These are phyloP conservation scores for Dasypolia templi DNA, from an alignment of 2,888 invertebrate genomes.

Conservation along the genomic window DNA sequence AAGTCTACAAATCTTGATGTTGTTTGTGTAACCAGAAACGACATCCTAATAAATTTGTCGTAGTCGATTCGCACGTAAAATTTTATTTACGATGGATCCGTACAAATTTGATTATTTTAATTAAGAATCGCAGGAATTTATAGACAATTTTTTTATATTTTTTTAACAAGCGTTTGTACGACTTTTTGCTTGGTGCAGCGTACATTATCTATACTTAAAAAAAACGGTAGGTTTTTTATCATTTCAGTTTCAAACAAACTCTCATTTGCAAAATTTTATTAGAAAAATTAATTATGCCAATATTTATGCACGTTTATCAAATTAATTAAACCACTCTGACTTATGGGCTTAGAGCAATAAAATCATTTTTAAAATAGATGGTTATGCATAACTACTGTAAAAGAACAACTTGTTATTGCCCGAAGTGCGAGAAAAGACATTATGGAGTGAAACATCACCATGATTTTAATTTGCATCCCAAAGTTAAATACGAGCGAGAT, in stretches of 20 bases:
- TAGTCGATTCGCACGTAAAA: slow-evolving; percentile 47
- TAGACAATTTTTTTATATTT: slow-evolving; percentile 28
- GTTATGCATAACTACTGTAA: slow-evolving; percentile 17
- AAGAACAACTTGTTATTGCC: slow-evolving; percentile 7
- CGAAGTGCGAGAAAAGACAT: slow-evolving; percentile 12
- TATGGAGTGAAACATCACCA: too few relatives aligned
- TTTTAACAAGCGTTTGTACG: slow-evolving; percentile 3
- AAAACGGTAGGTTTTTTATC: not conserved
- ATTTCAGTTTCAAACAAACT: not conserved
- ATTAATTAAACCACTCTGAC: slow-evolving; percentile 14
- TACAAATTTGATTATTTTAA: slow-evolving; percentile 60
- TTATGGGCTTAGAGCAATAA: slow-evolving; percentile 34
- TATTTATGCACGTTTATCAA: slow-evolving; percentile 30
- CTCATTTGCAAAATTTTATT: slow-evolving; percentile 2
- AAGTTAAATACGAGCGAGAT: not conserved
- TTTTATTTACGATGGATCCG: slow-evolving; percentile 49
- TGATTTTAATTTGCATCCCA: not conserved
- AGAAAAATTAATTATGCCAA: slow-evolving; percentile 10
- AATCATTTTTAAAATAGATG: slow-evolving; percentile 32
- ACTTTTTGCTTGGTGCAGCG: not conserved
- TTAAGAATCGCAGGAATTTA: slow-evolving; percentile 41
- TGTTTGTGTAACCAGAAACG: slow-evolving; percentile 50
- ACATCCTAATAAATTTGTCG: slow-evolving; percentile 40
- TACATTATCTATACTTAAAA: too few relatives aligned
- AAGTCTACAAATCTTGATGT: slow-evolving; percentile 45